Evolutionary conservation across 2,888 invertebrate species (phyloP).

Genomic region (Hedya salicella): DNA sequence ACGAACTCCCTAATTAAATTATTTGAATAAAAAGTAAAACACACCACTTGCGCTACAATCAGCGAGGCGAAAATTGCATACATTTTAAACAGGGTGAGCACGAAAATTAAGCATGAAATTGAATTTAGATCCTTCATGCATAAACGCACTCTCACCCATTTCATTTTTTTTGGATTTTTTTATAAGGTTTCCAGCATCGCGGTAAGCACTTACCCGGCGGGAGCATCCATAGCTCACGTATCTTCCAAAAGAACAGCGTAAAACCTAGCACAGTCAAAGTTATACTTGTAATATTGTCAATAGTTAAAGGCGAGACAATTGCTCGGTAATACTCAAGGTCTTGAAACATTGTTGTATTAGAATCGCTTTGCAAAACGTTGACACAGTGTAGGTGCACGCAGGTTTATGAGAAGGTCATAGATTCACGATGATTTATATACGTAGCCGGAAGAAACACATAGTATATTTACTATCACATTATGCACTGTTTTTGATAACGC

Average conservation of each 20-base stretch:
- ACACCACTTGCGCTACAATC: no score
- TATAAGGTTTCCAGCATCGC: not conserved
- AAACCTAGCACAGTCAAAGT: not conserved
- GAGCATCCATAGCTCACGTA: conserved; percentile 39
- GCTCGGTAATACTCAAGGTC: not conserved
- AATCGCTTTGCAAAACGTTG: conserved; percentile 16
- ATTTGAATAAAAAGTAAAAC: no score
- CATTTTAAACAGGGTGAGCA: not conserved
- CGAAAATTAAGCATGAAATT: conserved; percentile 12
- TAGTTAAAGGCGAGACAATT: not conserved
- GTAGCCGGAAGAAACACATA: conserved; percentile 15
- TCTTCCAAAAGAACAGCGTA: conserved; percentile 31
- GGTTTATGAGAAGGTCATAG: conserved; percentile 13
- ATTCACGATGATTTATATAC: conserved; percentile 31
- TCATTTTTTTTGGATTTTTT: not conserved
- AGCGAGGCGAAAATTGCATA: not conserved
- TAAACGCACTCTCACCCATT: not conserved
- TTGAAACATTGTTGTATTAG: conserved; percentile 11
- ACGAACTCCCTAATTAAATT: no score
- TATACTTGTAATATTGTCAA: conserved; percentile 3
- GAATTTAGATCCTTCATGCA: not conserved
- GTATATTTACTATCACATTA: conserved; percentile 20
- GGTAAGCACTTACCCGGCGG: conserved; percentile 48
- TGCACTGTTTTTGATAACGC: conserved; percentile 7
- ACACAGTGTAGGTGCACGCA: conserved; percentile 2